Percentiles rank a stretch among this genome's conserved stretches.
phyloP scores from a whole-genome alignment of 2,797 vertebrate genomes.

The Epinephelus awoara region DNA sequence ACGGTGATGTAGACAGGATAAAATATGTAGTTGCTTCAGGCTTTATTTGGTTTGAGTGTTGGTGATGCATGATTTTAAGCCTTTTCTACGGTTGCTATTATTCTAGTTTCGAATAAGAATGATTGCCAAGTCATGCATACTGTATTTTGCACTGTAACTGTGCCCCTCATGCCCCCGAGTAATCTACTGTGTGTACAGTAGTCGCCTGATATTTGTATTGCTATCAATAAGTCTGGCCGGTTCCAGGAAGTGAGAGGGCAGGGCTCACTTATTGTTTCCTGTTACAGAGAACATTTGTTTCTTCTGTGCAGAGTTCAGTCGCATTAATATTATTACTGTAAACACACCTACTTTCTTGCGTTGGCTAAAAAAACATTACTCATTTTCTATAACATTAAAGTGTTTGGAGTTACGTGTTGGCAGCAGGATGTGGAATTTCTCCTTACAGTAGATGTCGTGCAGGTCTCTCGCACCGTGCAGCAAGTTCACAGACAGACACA shows the following conservation, averaged over 20 bases:
- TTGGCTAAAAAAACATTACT: background rate
- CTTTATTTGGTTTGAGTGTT: background rate
- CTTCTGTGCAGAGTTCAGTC: background rate
- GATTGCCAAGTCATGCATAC: too few species aligned
- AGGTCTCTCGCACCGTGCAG: background rate
- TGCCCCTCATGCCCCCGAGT: background rate
- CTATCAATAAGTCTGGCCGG: conserved; percentile 60
- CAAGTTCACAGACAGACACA: background rate
- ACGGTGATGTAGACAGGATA: background rate
- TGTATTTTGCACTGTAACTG: background rate
- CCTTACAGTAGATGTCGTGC: background rate
- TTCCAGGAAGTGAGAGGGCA: conserved; percentile 83
- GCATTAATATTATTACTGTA: background rate
- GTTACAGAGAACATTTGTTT: conserved; percentile 64
- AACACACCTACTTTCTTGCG: background rate
- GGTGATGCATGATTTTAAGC: background rate
- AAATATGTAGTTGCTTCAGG: background rate
- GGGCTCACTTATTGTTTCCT: conserved; percentile 79
- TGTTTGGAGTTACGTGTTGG: background rate
- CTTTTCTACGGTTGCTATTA: background rate
- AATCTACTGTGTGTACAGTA: conserved; percentile 6
- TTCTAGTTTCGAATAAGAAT: background rate
- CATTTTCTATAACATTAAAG: background rate
- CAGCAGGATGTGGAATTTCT: background rate
- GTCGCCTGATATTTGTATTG: conserved; percentile 27